Conservation (phyloP, 2,888 invertebrate species). For the Idaea aversata region DNA sequence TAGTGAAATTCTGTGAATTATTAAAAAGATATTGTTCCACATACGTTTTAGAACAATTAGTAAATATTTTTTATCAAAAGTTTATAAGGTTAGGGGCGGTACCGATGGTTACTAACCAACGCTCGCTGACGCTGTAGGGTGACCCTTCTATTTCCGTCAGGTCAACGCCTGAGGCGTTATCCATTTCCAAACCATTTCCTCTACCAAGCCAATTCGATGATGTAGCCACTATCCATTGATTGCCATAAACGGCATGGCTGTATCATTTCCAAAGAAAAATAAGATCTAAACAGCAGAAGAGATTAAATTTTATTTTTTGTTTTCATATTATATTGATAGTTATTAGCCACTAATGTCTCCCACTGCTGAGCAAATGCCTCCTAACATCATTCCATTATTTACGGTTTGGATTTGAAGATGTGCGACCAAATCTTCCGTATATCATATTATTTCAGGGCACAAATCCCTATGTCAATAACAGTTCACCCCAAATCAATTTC, state of each 20-base stretch:
- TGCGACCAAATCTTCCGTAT: neutral
- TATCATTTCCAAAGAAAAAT: neutral
- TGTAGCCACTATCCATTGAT: constrained; percentile 29
- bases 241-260: constrained; percentile 11
- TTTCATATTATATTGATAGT: neutral
- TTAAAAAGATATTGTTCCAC: neutral
- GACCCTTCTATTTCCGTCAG: constrained; percentile 66
- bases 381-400: neutral
- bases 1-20: neutral
- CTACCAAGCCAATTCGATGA: constrained; percentile 46
- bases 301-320: neutral
- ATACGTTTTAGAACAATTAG: neutral
- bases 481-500: neutral
- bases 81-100: constrained; percentile 24
- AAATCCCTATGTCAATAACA: neutral
- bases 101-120: constrained; percentile 19
- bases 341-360: neutral
- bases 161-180: constrained; percentile 67
- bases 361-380: too few species aligned
- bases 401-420: neutral
- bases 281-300: neutral
- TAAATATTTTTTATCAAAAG: constrained; percentile 13
- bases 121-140: constrained; percentile 25
- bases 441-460: neutral
- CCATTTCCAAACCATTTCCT: constrained; percentile 70